Percentiles rank a stretch among this genome's conserved stretches.
These are phyloP conservation scores for Smittia aterrima DNA, from an alignment of 2,888 invertebrate genomes.

Conservation along the genomic window DNA sequence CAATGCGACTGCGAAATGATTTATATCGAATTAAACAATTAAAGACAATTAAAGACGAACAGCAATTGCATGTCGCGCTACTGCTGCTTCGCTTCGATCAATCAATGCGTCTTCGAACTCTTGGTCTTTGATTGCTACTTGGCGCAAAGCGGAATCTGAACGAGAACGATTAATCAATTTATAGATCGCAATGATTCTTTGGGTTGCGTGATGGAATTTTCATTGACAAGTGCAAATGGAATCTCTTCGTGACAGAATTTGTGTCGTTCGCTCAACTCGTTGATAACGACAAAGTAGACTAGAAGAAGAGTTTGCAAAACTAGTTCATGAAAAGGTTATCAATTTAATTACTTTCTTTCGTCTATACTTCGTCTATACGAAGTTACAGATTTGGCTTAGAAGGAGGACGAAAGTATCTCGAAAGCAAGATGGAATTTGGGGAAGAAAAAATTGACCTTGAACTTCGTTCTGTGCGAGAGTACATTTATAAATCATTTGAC, in stretches of 20 bases:
- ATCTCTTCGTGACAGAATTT: background rate
- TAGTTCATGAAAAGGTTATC: too few species aligned
- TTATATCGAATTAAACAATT: constrained; percentile 29
- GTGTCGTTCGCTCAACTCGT: too few species aligned
- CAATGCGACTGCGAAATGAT: constrained; percentile 4
- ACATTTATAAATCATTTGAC: too few species aligned
- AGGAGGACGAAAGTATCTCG: too few species aligned
- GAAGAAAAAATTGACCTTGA: too few species aligned
- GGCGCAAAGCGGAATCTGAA: background rate
- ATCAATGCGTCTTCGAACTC: constrained; percentile 4
- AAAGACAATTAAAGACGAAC: constrained; percentile 25
- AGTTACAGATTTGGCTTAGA: too few species aligned
- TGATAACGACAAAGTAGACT: too few species aligned
- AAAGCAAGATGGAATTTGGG: too few species aligned
- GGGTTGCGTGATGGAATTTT: background rate
- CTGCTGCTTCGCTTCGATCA: constrained; percentile 1
- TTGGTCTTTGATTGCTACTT: background rate
- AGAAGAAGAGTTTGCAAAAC: too few species aligned
- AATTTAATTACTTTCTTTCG: too few species aligned
- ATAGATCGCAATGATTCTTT: background rate
- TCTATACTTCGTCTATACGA: too few species aligned
- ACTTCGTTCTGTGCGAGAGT: too few species aligned
- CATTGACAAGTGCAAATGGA: background rate
- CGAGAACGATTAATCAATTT: background rate
- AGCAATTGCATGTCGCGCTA: background rate